Conservation (phyloP, 2,888 invertebrate species). For the Watsonalla binaria region DNA sequence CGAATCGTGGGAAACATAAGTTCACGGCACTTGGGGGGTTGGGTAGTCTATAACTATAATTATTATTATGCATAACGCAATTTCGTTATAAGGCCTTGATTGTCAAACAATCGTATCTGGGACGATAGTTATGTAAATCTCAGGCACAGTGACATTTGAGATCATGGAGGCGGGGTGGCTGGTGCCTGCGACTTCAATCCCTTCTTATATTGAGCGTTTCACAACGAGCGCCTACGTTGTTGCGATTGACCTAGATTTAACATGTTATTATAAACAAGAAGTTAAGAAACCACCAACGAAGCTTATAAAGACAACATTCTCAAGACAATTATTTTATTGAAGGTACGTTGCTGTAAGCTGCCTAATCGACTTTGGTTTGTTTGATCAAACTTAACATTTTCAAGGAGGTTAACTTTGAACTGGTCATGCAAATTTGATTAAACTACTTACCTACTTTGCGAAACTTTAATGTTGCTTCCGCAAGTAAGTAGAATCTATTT, state of each 20-base stretch:
- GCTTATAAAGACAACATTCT: too few relatives aligned
- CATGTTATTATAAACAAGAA: slow-evolving; percentile 10
- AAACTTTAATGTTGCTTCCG: slow-evolving; percentile 14
- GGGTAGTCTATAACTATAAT: slow-evolving; percentile 19
- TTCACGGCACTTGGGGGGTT: slow-evolving; percentile 28
- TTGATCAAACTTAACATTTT: slow-evolving; percentile 10
- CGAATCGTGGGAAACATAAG: slow-evolving; percentile 27
- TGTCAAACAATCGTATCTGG: slow-evolving; percentile 51
- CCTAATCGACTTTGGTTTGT: slow-evolving; percentile 2
- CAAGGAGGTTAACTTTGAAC: slow-evolving; percentile 15
- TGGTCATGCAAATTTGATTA: slow-evolving; percentile 30
- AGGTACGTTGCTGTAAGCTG: too few relatives aligned
- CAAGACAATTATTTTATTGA: too few relatives aligned
- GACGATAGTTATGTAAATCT: slow-evolving; percentile 63
- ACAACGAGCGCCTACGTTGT: slow-evolving; percentile 34
- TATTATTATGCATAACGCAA: slow-evolving; percentile 18
- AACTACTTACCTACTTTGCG: slow-evolving; percentile 13
- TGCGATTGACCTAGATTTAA: slow-evolving; percentile 34
- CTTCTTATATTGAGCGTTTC: slow-evolving; percentile 48
- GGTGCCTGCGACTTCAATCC: slow-evolving; percentile 24
- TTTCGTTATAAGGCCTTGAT: slow-evolving; percentile 48
- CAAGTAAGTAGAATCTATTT: slow-evolving; percentile 9
- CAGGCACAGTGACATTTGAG: slow-evolving; percentile 58
- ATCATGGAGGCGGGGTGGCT: slow-evolving; percentile 46
- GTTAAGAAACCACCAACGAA: background rate